A percentile compares a stretch with the other conserved stretches of the same genome.
Evolutionary conservation across 2,797 vertebrate species (phyloP).

Genomic region (Euphonia xanthogaster): DNA sequence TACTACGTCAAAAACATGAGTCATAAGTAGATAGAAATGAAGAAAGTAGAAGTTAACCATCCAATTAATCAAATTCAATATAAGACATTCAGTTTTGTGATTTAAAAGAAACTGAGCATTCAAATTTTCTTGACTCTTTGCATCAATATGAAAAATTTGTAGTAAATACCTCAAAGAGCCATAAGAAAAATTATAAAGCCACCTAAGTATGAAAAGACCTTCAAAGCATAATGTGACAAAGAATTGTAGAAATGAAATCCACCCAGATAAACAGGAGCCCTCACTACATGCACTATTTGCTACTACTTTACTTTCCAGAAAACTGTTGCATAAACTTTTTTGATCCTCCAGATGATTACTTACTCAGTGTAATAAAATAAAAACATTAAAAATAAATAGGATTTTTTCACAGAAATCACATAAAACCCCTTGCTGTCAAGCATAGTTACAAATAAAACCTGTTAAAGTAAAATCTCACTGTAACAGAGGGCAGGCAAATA

Average conservation of each 20-base stretch:
- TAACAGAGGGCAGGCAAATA: background rate
- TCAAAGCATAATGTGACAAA: background rate
- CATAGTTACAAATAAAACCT: background rate
- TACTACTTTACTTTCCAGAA: background rate
- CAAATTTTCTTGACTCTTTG: background rate
- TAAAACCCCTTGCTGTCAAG: background rate
- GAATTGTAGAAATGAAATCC: background rate
- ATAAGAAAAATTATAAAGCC: background rate
- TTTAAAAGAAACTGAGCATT: background rate
- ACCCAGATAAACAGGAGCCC: background rate
- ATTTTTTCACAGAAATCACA: background rate
- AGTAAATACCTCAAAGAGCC: background rate
- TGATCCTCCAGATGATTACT: background rate
- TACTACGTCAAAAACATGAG: background rate
- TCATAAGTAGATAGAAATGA: background rate
- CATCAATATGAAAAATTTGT: background rate
- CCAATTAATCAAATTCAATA: background rate
- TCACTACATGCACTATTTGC: background rate
- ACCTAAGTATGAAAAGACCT: background rate
- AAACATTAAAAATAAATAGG: background rate
- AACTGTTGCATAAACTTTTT: background rate
- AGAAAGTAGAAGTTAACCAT: background rate
- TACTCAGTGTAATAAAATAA: slow-evolving; percentile 1
- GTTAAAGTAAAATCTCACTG: background rate
- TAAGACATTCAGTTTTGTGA: background rate